Conservation (phyloP, 2,888 invertebrate species). For the Acronicta alni region DNA sequence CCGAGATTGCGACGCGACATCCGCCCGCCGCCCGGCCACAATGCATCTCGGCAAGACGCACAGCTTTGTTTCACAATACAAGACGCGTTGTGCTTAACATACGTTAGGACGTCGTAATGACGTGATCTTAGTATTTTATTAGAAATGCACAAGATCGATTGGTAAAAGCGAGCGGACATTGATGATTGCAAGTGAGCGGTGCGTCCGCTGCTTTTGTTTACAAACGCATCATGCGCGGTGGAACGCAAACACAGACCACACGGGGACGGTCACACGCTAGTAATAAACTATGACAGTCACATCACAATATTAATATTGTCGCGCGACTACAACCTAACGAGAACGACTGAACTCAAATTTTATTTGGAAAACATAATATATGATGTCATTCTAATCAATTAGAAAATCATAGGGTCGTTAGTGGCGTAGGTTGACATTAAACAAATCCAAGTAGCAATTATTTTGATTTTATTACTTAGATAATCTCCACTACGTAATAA, state of each 20-base stretch:
- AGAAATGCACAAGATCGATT: slow-evolving; percentile 56
- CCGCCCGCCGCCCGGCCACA: slow-evolving; percentile 88
- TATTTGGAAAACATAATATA: slow-evolving; percentile 39
- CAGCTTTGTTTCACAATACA: slow-evolving; percentile 83
- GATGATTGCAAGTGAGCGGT: slow-evolving; percentile 36
- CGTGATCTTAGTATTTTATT: slow-evolving; percentile 72
- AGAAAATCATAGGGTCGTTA: slow-evolving; percentile 46
- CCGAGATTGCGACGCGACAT: slow-evolving; percentile 89
- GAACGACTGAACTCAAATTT: slow-evolving; percentile 23
- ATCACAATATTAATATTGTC: slow-evolving; percentile 42
- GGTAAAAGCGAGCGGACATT: slow-evolving; percentile 46
- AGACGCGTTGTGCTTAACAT: slow-evolving; percentile 80
- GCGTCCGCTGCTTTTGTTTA: slow-evolving; percentile 73
- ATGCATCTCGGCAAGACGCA: slow-evolving; percentile 80
- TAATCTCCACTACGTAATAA: slow-evolving; percentile 39
- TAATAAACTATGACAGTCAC: slow-evolving; percentile 44
- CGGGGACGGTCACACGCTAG: slow-evolving; percentile 66
- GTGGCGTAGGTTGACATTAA: slow-evolving; percentile 41
- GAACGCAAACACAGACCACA: slow-evolving; percentile 63
- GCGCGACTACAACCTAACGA: slow-evolving; percentile 1
- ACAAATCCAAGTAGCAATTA: slow-evolving; percentile 33
- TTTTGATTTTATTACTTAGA: slow-evolving; percentile 42
- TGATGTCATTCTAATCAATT: slow-evolving; percentile 53
- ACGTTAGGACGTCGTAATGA: slow-evolving; percentile 76
- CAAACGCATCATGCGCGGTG: slow-evolving; percentile 65